phyloP scores from a whole-genome alignment of 2,113 vertebrate species.

The Esox niger region DNA sequence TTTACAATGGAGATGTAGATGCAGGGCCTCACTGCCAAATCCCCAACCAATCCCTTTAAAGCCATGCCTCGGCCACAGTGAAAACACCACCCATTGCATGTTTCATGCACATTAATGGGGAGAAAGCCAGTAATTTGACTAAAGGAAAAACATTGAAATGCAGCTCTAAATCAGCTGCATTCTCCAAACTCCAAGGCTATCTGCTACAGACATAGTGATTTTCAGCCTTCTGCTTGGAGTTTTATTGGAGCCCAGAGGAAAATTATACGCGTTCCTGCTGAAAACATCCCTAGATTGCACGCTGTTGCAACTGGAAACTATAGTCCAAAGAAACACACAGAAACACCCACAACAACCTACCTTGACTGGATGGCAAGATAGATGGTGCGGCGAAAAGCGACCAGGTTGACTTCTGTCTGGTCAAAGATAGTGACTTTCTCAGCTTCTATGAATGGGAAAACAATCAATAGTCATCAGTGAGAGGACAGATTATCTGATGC shows the following conservation, averaged over 20 bases:
- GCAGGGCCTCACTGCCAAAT: no score
- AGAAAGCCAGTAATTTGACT: no score
- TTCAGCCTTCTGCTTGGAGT: background rate
- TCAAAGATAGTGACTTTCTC: slow-evolving; percentile 95
- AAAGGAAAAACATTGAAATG: no score
- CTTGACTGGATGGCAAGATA: slow-evolving; percentile 99
- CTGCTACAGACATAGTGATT: background rate
- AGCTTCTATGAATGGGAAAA: slow-evolving; percentile 60
- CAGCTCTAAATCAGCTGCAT: background rate
- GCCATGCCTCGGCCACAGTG: no score
- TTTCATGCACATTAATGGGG: no score
- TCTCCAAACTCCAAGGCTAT: background rate
- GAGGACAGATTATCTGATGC: background rate
- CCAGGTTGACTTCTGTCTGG: slow-evolving; percentile 96
- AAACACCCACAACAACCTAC: slow-evolving; percentile 62
- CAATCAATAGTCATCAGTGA: background rate
- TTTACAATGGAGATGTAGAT: no score
- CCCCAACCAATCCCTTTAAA: no score
- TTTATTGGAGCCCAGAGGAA: background rate
- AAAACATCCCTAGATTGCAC: background rate
- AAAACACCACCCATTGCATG: no score
- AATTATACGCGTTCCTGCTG: background rate
- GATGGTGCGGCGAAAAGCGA: slow-evolving; percentile 95
- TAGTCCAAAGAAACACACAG: background rate
- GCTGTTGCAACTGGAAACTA: background rate